Evolutionary conservation across 2,888 invertebrate genomes (phyloP).

Genomic region (Cataglyphis rosenhaueri): DNA sequence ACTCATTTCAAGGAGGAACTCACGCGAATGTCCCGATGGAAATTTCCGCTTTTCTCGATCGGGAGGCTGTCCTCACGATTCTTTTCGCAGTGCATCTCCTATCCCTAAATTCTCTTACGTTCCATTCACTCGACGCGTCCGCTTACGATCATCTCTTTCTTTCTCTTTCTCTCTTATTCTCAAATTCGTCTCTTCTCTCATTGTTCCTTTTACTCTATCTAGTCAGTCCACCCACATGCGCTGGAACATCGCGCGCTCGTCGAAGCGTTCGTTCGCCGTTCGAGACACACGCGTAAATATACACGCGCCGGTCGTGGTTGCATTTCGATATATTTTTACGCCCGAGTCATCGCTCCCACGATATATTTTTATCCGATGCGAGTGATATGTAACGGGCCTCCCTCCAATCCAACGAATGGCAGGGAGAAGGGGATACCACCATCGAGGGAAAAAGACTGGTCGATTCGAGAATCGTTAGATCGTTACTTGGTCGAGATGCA

Average conservation of each 20-base stretch:
- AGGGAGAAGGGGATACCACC: conserved; percentile 34
- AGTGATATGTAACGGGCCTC: conserved; percentile 78
- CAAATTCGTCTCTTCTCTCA: conserved; percentile 6
- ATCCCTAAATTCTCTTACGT: conserved; percentile 75
- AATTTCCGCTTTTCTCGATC: conserved; percentile 60
- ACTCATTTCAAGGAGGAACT: conserved; percentile 23
- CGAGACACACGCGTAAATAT: conserved; percentile 65
- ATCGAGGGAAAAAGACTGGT: conserved; percentile 41
- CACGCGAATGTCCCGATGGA: conserved; percentile 46
- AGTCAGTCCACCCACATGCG: conserved; percentile 69
- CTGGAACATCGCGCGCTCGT: conserved; percentile 60
- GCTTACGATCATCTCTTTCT: conserved; percentile 68
- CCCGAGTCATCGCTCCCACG: conserved; percentile 85
- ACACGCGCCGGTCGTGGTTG: conserved; percentile 74
- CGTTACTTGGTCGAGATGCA: conserved; percentile 28
- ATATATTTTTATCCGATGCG: conserved; percentile 83
- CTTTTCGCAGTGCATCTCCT: conserved; percentile 51
- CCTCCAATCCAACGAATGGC: conserved; percentile 58
- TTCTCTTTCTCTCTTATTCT: conserved; percentile 42
- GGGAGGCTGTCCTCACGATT: conserved; percentile 49
- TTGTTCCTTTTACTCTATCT: conserved; percentile 58
- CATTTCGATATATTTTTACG: conserved; percentile 85
- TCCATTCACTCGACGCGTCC: conserved; percentile 75
- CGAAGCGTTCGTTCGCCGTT: conserved; percentile 47
- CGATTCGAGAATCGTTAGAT: conserved; percentile 31